Evolutionary conservation across 2,888 invertebrate species (phyloP), one percentile per base, ranked within the genome.

Genomic region (Calliopum simillimum): DNA sequence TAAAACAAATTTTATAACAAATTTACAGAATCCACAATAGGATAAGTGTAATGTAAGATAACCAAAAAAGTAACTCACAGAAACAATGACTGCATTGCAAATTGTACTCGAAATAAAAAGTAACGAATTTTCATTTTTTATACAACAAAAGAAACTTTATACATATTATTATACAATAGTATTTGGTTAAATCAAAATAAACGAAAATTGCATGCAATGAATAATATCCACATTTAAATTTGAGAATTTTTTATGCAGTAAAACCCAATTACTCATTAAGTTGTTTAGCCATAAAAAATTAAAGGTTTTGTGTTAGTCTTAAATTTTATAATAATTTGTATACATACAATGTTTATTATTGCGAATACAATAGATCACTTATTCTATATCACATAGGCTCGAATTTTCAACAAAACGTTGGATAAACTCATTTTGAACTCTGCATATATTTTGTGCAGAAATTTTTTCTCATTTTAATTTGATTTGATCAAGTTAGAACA

Each of bases 271-370:
- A 44, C 61, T 43, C 61, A n/a, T 19, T n/a, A 46, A 23, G 46
- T 61, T 61, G 61, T 61, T 41, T 44, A 61, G 61, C 61, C 61
- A 61, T 61, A 61, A 11, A 61, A 44, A 44, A 19, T 61, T 11
- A 61, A 61, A 61, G 61, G 61, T 61, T 61, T 61, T 61, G 61
- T 61, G 61, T 61, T 61, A 61, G 61, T 44, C 25, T 61, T 61
- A 61, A 61, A 61, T 61, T 46, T 61, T 61, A 14, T 61, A 61
- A 44, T 61, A 23, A 61, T 61, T 61, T 61, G 44, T 46, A 61
- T 43, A 61, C n/a, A 41, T 33, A 55, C n/a, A n/a, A n/a, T 58
- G 4, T 58, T 16, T 58, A 8, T 33, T 33, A 33, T 33, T 33
- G 33, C 5, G 8, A 8, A 33, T 33, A 33, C 33, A 33, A 33